These are phyloP conservation scores for Bambusicola thoracicus DNA, from an alignment of 2,113 vertebrate species.

Conservation along the genomic window DNA sequence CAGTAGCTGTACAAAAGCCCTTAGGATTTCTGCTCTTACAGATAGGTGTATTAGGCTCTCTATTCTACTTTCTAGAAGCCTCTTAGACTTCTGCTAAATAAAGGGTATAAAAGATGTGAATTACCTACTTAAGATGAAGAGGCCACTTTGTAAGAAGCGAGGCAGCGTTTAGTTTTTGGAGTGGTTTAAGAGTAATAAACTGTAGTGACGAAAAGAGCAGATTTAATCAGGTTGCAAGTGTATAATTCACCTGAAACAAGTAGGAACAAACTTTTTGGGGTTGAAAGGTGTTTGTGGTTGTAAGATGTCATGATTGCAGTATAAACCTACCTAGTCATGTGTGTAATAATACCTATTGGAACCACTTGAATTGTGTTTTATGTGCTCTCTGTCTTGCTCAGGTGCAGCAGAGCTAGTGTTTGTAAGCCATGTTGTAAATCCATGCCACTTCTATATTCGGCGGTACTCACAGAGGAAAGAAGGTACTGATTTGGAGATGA, in stretches of 20 bases:
- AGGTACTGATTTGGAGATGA: constrained; percentile 74
- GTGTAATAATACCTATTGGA: neutral
- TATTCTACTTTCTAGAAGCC: neutral
- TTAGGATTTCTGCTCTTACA: neutral
- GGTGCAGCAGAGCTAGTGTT: constrained; percentile 81
- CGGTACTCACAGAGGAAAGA: constrained; percentile 80
- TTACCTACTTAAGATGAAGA: neutral
- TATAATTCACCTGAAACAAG: neutral
- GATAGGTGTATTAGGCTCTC: neutral
- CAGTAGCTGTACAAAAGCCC: neutral
- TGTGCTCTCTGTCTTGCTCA: constrained; percentile 26
- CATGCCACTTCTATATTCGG: constrained; percentile 89
- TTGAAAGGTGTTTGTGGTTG: neutral
- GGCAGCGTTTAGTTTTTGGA: neutral
- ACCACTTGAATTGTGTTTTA: neutral
- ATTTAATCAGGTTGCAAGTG: neutral
- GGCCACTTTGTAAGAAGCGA: neutral
- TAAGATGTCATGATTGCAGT: neutral
- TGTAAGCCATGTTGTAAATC: constrained; percentile 86
- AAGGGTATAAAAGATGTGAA: neutral
- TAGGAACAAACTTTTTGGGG: neutral
- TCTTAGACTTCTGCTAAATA: neutral
- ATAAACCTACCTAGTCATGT: neutral
- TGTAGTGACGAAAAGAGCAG: neutral
- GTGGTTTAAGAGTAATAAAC: neutral